Base-by-base conservation (phyloP, 2,797 vertebrate species). In the Myotis myotis region DNA sequence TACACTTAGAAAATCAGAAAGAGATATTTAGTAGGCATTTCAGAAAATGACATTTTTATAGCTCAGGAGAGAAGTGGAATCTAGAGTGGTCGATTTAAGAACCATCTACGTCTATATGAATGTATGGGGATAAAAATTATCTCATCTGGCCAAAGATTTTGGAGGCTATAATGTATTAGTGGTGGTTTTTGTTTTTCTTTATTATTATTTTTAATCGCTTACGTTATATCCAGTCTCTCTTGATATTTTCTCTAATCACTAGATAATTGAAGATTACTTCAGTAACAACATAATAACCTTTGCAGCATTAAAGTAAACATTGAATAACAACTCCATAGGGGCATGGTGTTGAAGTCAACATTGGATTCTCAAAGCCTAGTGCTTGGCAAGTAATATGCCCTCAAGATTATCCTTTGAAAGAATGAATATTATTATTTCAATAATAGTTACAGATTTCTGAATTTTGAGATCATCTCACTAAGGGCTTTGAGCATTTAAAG, bases 401-500 rank as follows among this genome's bases (percentile, higher is more conserved):
- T 33, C 13, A 79, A 57, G 23, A 94, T 10, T 71, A 89, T 44
- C 85, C 55, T 79, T 92, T 83, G 64, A 92, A 86, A 68, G 19
- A 74, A 30, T 80, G 8, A 83, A 23, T 55, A 1, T 64, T 93
- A 2, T 23, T 76, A 6, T 71, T 76, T 93, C 64, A 91, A 53
- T 75, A 79, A 36, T 38, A 87, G 3, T 80, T 92, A 38, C 0
- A 74, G 25, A 66, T 64, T 70, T 68, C 60, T 70, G 4, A 66
- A 20, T 25, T 86, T 94, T 41, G 44, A 74, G 12, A 47, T 76
- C 11, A 55, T 28, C n/a, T 78, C 84, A 90, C 44, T 60, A 83
- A 86, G 79, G 41, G 10, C 47, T 62, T 85, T 93, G 81, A 20
- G 36, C 23, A 25, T 88, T 89, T 89, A 84, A 90, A 62, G 79